These are phyloP conservation scores for Brassicogethes aeneus DNA, from an alignment of 2,888 invertebrate genomes.

Conservation along the genomic window DNA sequence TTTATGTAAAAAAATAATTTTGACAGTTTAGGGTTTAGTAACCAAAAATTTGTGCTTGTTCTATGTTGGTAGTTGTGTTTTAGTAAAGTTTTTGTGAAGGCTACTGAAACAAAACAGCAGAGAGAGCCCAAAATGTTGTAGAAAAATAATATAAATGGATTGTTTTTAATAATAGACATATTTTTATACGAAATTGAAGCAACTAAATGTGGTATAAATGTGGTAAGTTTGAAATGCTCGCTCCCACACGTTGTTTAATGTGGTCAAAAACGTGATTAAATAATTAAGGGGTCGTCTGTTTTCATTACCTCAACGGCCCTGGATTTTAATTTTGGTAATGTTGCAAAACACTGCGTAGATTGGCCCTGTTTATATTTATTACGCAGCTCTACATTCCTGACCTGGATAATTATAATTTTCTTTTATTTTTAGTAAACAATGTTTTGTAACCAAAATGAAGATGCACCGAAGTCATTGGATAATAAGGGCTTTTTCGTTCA, in stretches of 20 bases:
- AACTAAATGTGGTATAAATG: constrained; percentile 9
- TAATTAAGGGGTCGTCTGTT: not conserved
- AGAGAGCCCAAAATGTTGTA: no score
- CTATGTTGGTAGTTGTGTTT: no score
- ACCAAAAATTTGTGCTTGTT: no score
- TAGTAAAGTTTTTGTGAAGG: constrained; percentile 3
- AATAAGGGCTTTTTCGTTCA: not conserved
- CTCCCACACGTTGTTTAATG: not conserved
- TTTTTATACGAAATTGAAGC: no score
- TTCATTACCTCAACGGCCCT: not conserved
- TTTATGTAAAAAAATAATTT: no score
- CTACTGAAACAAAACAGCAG: constrained; percentile 11
- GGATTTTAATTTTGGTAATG: not conserved
- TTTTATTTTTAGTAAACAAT: constrained; percentile 6
- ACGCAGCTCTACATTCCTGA: no score
- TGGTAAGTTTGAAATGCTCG: no score
- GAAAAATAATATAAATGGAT: no score
- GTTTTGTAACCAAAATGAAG: constrained; percentile 5
- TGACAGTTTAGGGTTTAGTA: no score
- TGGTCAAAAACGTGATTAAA: not conserved
- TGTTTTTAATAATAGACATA: no score
- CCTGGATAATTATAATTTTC: no score
- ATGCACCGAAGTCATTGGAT: constrained; percentile 5
- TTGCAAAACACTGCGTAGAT: not conserved
- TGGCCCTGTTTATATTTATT: no score